Conservation (phyloP, 1,140 invertebrate genomes). For the Bradysia coprophila region DNA sequence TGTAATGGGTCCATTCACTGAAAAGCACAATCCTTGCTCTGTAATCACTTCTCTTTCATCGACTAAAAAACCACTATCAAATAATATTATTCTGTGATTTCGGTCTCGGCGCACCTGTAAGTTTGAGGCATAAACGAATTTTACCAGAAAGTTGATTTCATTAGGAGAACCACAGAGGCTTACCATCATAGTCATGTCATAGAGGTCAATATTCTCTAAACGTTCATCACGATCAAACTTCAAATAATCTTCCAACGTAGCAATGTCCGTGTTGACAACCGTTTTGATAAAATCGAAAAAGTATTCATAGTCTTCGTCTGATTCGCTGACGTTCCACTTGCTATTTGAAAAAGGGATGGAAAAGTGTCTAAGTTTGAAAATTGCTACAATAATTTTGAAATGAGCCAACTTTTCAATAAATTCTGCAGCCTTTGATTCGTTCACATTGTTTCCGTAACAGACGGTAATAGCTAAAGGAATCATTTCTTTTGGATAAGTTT, state of each 20-base stretch:
- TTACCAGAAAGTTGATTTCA: too few relatives aligned
- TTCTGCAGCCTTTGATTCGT: not conserved
- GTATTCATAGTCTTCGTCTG: constrained; percentile 21
- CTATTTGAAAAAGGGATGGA: not conserved
- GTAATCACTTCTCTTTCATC: constrained; percentile 30
- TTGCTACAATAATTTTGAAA: not conserved
- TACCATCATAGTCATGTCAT: constrained; percentile 16
- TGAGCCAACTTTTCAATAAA: not conserved
- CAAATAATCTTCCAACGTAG: constrained; percentile 16
- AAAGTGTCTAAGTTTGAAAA: not conserved
- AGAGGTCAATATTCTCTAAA: constrained; percentile 21
- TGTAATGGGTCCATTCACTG: constrained; percentile 33
- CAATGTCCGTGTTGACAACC: constrained; percentile 23
- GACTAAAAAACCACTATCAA: constrained; percentile 20
- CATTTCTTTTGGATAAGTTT: constrained; percentile 16
- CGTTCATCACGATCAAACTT: constrained; percentile 24
- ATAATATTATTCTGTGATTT: constrained; percentile 24
- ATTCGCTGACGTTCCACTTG: constrained; percentile 17
- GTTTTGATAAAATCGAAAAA: constrained; percentile 23
- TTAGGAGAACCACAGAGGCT: too few relatives aligned
- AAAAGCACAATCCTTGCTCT: constrained; percentile 41
- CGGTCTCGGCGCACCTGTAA: constrained; percentile 24
- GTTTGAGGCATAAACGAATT: too few relatives aligned
- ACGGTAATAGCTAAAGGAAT: too few relatives aligned
- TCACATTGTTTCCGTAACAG: too few relatives aligned